Conservation (phyloP, 2,888 invertebrate genomes). For the Cataglyphis albicans region DNA sequence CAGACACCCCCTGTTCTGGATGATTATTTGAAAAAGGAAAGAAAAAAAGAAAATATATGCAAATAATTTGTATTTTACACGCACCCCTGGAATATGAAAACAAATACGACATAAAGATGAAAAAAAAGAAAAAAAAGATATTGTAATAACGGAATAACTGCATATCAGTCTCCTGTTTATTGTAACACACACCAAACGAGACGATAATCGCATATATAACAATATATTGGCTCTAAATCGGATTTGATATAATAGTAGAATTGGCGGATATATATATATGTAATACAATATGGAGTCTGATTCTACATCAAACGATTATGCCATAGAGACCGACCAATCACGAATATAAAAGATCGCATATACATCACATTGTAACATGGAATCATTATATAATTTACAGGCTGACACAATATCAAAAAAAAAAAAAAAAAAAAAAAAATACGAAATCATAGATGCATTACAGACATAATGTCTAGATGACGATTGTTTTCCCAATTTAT, state of each 20-base stretch:
- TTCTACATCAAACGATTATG: slow-evolving; percentile 39
- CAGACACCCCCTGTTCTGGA: slow-evolving; percentile 86
- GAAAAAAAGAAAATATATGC: slow-evolving; percentile 64
- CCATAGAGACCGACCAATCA: slow-evolving; percentile 53
- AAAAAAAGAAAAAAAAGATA: slow-evolving; percentile 59
- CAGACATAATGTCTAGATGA: slow-evolving; percentile 67
- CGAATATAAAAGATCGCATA: slow-evolving; percentile 53
- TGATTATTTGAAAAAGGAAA: slow-evolving; percentile 80
- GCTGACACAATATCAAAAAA: slow-evolving; percentile 49
- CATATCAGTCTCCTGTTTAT: slow-evolving; percentile 73
- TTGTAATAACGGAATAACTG: slow-evolving; percentile 70
- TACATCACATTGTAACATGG: slow-evolving; percentile 55
- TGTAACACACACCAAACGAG: slow-evolving; percentile 69
- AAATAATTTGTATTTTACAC: slow-evolving; percentile 75
- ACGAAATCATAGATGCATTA: slow-evolving; percentile 65
- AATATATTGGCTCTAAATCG: slow-evolving; percentile 65
- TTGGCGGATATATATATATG: slow-evolving; percentile 45
- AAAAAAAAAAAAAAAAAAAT: slow-evolving; percentile 47
- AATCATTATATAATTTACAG: slow-evolving; percentile 48
- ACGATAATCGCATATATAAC: slow-evolving; percentile 59
- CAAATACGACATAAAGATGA: slow-evolving; percentile 55
- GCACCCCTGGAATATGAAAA: slow-evolving; percentile 69
- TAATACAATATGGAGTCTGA: slow-evolving; percentile 21
- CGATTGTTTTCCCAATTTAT: slow-evolving; percentile 83
- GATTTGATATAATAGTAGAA: slow-evolving; percentile 57